Base-by-base conservation (phyloP, 1,140 invertebrate species). In the Drosophila teissieri region DNA sequence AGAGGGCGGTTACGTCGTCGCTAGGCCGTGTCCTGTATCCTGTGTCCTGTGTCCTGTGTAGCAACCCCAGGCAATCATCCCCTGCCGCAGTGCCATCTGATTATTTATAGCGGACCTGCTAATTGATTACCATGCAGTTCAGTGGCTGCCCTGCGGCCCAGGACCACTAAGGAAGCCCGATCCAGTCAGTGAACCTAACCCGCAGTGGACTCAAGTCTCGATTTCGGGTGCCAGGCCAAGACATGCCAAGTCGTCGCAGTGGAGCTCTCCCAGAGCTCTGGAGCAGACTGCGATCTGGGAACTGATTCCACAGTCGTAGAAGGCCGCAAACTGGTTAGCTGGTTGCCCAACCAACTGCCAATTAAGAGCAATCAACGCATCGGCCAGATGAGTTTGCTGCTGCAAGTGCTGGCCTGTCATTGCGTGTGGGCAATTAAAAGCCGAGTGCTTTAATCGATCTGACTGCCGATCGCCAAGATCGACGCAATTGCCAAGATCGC, bases 101-200 rank as follows among this genome's bases (percentile, higher is more conserved):
- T 52, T 68, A 68, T 68, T 68, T 68, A 42, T 68, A 68, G 64
- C 27, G 10, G 60, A 34, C 60, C 61, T 24, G 36, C n/a, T 68
- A 68, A 68, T 65, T 68, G 64, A 68, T 65, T 68, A 63, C 46
- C 64, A 67, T 53, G 61, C 64, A 68, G 60, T 65, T 68, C 60
- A 68, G 8, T 65, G 60, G 44, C 56, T 65, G 56, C 56, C 44
- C 58, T 46, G 31, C 31, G 14, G 4, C 1, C 24, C 37, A 17
- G 4, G 55, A 37, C 57, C 48, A 15, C 34, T 2, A 58, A 42
- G 60, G n/a, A 62, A 42, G 60, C 17, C 53, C 53, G 24, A 34
- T 34, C 6, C 2, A 34, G n/a, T 10, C 60, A 60, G 19, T 60
- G 37, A 58, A 4, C 37, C 8, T 15, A 4, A 37, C 11, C 11